Percentiles rank a stretch among this genome's conserved stretches.
Conservation (phyloP, 2,888 invertebrate species). For the Megamerina dolium region DNA sequence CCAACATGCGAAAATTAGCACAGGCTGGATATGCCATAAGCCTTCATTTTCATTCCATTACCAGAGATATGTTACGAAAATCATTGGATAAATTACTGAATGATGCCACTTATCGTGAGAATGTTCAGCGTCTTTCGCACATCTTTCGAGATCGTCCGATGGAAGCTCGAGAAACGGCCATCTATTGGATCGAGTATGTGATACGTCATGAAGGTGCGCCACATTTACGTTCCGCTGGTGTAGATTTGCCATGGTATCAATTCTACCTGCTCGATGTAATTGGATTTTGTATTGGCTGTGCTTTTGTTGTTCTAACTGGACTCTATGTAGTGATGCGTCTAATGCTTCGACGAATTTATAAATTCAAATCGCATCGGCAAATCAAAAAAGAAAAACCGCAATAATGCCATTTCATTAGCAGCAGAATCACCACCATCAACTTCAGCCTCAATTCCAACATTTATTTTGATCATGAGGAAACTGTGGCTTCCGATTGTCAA, state of each 20-base stretch:
- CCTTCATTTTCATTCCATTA: conserved; percentile 41
- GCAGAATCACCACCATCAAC: too few species aligned
- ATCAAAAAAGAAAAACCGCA: too few species aligned
- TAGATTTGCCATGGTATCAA: conserved; percentile 45
- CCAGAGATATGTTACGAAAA: conserved; percentile 29
- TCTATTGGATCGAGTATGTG: conserved; percentile 51
- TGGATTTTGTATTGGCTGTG: too few species aligned
- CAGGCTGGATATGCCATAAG: conserved; percentile 44
- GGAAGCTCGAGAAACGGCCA: conserved; percentile 41
- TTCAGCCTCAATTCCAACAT: too few species aligned
- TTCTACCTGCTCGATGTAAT: conserved; percentile 47
- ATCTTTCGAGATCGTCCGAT: conserved; percentile 47
- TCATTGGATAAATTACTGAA: conserved; percentile 43
- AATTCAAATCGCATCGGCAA: background rate
- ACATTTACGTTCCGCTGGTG: conserved; percentile 43
- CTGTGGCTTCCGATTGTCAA: too few species aligned
- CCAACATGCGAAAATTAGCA: conserved; percentile 44
- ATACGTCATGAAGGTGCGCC: conserved; percentile 47
- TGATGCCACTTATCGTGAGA: conserved; percentile 43
- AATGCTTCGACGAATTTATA: conserved; percentile 4
- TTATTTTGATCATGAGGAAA: too few species aligned
- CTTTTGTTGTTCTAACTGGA: background rate
- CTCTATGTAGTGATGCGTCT: conserved; percentile 7
- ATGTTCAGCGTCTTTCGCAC: conserved; percentile 36
- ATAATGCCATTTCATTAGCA: too few species aligned